Conservation (phyloP, 1,140 invertebrate species). For the Drosophila repleta region DNA sequence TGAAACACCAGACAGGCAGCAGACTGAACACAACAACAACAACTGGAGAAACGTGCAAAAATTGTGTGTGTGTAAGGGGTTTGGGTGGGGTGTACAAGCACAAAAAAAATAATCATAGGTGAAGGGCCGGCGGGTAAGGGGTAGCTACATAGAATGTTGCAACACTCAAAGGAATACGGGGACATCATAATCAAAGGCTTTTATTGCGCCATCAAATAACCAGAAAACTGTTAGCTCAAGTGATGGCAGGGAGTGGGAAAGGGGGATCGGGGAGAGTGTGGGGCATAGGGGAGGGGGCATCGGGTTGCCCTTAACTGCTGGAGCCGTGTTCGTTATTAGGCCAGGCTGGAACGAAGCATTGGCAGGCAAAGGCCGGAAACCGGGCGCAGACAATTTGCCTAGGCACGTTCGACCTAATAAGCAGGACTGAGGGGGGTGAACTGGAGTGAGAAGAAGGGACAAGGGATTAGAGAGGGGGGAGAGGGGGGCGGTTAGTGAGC, state of each 20-base stretch:
- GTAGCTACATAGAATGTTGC: slow-evolving; percentile 13
- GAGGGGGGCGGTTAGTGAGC: slow-evolving; percentile 16
- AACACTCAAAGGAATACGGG: slow-evolving; percentile 57
- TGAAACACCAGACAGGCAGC: slow-evolving; percentile 68
- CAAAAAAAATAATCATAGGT: neutral
- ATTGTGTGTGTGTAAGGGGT: slow-evolving; percentile 8
- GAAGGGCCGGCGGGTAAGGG: neutral
- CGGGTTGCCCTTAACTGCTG: slow-evolving; percentile 17
- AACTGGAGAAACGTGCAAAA: slow-evolving; percentile 38
- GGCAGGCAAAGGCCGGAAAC: slow-evolving; percentile 50
- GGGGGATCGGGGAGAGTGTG: neutral
- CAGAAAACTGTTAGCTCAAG: slow-evolving; percentile 66
- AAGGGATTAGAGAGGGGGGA: too few species aligned
- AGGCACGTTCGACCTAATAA: slow-evolving; percentile 79
- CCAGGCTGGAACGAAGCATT: slow-evolving; percentile 16
- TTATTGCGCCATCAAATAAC: slow-evolving; percentile 68
- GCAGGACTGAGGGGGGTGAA: slow-evolving; percentile 25
- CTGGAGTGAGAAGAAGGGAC: too few species aligned
- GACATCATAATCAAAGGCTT: slow-evolving; percentile 71
- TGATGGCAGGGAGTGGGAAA: slow-evolving; percentile 1
- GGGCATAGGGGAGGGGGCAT: neutral
- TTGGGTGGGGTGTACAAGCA: neutral
- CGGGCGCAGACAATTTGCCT: slow-evolving; percentile 57
- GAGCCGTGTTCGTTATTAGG: slow-evolving; percentile 38
- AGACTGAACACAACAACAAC: slow-evolving; percentile 55